Evolutionary conservation across 1,140 invertebrate species (phyloP), one percentile per base, ranked within the genome.

Genomic region (Calycopis cecrops): DNA sequence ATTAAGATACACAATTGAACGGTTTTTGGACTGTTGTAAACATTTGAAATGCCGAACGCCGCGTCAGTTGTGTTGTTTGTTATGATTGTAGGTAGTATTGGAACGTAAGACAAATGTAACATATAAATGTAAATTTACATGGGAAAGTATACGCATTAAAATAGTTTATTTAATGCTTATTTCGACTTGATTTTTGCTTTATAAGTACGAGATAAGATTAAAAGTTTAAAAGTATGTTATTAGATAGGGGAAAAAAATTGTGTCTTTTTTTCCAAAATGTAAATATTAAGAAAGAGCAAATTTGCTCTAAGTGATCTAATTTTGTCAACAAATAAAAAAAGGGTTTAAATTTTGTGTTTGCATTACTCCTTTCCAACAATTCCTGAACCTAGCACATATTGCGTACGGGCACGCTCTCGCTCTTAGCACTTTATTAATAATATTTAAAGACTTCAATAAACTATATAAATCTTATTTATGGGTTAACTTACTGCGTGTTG

Each of bases 71-170:
- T 1, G 40, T 9, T 44, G 9, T n/a, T 16, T 14, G 14, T 44
- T 14, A 44, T 44, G 40, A 44, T 17, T 44, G 40, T 44, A n/a
- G 38, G 10, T 4, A 16, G 11, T 1, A 4, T 8, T 9, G 17
- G 14, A 40, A 12, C n/a, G 6, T 40, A 44, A 17, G 40, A 16
- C 12, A 44, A 44, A 16, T 44, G 40, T 44, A 44, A 44, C 40
- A 44, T 40, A 40, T 44, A 14, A 48, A 48, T 75, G 65, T 75
- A 75, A 73, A 81, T 65, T 64, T 76, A 63, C 75, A 76, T 80
- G 79, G 79, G 79, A 80, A 83, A 83, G 74, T 73, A 83, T 80
- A 79, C 79, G 79, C 79, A 77, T 83, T 83, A 80, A 73, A 72
- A 67, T 83, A 83, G 73, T 62, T 74, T 72, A 74, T 71, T 69